Evolutionary conservation across 1,140 invertebrate species (phyloP), one percentile per base, ranked within the genome.

Genomic region (Halotydeus destructor): DNA sequence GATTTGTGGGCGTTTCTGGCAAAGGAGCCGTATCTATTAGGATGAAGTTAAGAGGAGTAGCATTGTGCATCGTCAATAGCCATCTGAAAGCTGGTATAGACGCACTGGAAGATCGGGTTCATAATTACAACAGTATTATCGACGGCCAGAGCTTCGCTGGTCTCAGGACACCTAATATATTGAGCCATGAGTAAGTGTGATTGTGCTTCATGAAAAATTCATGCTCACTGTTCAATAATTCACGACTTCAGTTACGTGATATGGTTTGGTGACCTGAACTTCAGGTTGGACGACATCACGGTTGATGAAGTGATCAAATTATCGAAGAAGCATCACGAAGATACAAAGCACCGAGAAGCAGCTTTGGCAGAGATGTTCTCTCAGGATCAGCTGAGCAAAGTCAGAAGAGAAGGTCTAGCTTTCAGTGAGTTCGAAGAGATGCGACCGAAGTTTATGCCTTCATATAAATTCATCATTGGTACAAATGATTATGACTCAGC

Each of bases 231-330:
- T n/a, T n/a, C n/a, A 8, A 9, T 36, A 16, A 36, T 8, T 8
- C 34, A 36, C 16, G 34, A 36, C 16, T 91, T 89, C 57, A 73
- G 86, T 11, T 89, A 93, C 59, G n/a, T n/a, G n/a, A n/a, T n/a
- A n/a, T 93, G 84, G 83, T 71, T 91, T 50, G 86, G 86, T 2
- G 86, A 93, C 55, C 61, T 91, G 32, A 94, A 94, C 58, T 94
- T 93, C 58, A 74, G 86, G 1, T 63, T 91, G 8, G 56, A 72
- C 16, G 59, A 62, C 11, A 65, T 71, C 44, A 65, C 68, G 0
- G 63, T 74, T 0, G n/a, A 8, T 36, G 6, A 16, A 8, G 34
- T 36, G 8, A 16, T 16, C 8, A 8, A 16, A 9, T 14, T 19
- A 8, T 9, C 34, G n/a, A 36, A 36, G 6, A 14, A n/a, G 16